Conservation (phyloP, 2,888 invertebrate genomes). For the Catocala nupta region DNA sequence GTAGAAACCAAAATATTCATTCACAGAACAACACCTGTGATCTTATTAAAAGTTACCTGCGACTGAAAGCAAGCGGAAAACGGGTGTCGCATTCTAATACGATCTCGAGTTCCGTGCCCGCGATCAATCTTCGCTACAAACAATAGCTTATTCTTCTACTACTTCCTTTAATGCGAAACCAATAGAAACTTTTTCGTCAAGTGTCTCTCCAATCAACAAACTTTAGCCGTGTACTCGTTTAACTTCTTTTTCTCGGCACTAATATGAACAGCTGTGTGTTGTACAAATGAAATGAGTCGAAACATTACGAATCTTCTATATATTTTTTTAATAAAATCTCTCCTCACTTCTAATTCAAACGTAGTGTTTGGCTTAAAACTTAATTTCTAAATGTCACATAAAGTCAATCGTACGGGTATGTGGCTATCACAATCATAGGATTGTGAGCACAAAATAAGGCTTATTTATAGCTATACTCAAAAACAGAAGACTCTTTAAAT, state of each 20-base stretch:
- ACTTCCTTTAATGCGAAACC: constrained; percentile 54
- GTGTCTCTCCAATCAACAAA: constrained; percentile 59
- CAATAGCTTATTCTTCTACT: constrained; percentile 43
- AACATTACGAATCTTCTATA: not conserved
- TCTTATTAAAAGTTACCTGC: constrained; percentile 48
- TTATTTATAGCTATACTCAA: no score
- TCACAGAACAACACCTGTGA: constrained; percentile 42
- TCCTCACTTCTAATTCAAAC: no score
- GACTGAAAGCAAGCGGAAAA: constrained; percentile 21
- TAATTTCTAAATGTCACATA: no score
- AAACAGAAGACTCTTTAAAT: constrained; percentile 9
- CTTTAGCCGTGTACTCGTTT: constrained; percentile 39
- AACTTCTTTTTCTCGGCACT: constrained; percentile 37
- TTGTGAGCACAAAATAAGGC: no score
- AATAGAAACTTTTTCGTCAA: constrained; percentile 59
- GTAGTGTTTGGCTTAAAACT: no score
- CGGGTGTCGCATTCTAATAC: constrained; percentile 43
- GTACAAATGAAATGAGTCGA: constrained; percentile 14
- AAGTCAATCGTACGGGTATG: no score
- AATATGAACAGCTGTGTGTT: constrained; percentile 35
- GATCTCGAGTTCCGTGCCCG: constrained; percentile 34
- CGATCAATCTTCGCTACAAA: constrained; percentile 49
- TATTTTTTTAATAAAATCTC: not conserved
- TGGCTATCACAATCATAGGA: no score
- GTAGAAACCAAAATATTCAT: constrained; percentile 37